A percentile compares a stretch with the other conserved stretches of the same genome.
These are phyloP conservation scores for Campoletis raptor DNA, from an alignment of 2,888 invertebrate genomes.

Conservation along the genomic window DNA sequence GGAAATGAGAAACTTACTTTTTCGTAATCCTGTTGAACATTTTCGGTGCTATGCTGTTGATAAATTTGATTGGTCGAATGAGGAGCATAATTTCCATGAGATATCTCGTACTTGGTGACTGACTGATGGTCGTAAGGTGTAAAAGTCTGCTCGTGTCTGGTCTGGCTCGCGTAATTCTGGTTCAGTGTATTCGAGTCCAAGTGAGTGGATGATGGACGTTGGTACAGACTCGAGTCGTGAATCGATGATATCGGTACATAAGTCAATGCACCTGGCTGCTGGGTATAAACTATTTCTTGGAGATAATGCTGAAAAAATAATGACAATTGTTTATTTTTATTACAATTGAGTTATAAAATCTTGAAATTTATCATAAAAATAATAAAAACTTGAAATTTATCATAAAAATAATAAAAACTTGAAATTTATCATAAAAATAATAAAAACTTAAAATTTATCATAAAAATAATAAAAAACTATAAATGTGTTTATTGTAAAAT, in stretches of 20 bases:
- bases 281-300: conserved; percentile 77
- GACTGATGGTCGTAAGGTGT: conserved; percentile 64
- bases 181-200: conserved; percentile 77
- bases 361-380: too few relatives aligned
- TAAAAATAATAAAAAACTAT: too few relatives aligned
- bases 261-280: conserved; percentile 74
- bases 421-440: too few relatives aligned
- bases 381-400: too few relatives aligned
- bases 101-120: conserved; percentile 2
- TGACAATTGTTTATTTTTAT: neutral
- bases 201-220: conserved; percentile 75
- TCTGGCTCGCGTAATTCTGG: conserved; percentile 70
- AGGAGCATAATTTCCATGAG: conserved; percentile 65
- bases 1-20: conserved; percentile 69
- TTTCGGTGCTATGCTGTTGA: conserved; percentile 73
- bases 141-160: conserved; percentile 75
- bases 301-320: conserved; percentile 73
- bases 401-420: too few relatives aligned
- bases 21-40: conserved; percentile 74
- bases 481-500: too few relatives aligned
- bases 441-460: too few relatives aligned
- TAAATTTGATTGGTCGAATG: conserved; percentile 76
- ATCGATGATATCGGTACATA: conserved; percentile 74
- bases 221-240: conserved; percentile 73
- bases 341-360: too few relatives aligned